A percentile compares a stretch with the other conserved stretches of the same genome.
These are phyloP conservation scores for Setipinna tenuifilis DNA, from an alignment of 2,797 vertebrate genomes.

Conservation along the genomic window DNA sequence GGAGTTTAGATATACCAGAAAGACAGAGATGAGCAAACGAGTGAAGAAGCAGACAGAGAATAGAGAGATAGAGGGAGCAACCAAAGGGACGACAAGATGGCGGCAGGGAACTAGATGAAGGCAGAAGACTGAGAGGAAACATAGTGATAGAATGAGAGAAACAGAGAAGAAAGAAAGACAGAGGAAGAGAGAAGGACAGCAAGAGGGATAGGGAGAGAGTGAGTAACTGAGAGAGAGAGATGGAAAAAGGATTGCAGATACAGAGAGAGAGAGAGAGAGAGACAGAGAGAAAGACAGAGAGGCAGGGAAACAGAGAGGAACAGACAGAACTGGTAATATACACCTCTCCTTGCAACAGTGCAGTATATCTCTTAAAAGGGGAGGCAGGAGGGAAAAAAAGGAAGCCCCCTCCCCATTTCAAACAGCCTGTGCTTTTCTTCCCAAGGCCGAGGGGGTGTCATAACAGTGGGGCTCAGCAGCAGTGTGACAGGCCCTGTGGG, in stretches of 20 bases:
- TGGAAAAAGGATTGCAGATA: not conserved
- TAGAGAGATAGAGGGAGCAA: no score
- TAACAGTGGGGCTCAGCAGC: not conserved
- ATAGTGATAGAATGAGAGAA: no score
- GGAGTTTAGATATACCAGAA: no score
- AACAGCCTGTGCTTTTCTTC: not conserved
- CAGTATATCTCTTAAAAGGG: slow-evolving; percentile 1
- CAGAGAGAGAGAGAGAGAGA: slow-evolving; percentile 11
- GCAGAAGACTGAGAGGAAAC: no score
- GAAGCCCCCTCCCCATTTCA: not conserved
- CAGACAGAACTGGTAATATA: not conserved
- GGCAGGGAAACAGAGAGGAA: not conserved
- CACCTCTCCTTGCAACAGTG: not conserved
- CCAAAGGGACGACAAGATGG: not conserved
- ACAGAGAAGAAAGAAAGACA: no score
- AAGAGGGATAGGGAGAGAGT: not conserved
- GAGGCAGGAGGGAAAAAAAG: not conserved
- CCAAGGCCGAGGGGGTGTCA: not conserved
- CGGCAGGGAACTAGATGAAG: no score
- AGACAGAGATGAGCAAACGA: not conserved
- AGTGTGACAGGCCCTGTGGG: not conserved
- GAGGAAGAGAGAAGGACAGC: not conserved
- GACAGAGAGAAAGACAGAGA: slow-evolving; percentile 15
- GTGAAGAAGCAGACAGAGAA: no score
- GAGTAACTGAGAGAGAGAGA: not conserved